phyloP scores from a whole-genome alignment of 2,113 vertebrate genomes.

The Archocentrus centrarchus region DNA sequence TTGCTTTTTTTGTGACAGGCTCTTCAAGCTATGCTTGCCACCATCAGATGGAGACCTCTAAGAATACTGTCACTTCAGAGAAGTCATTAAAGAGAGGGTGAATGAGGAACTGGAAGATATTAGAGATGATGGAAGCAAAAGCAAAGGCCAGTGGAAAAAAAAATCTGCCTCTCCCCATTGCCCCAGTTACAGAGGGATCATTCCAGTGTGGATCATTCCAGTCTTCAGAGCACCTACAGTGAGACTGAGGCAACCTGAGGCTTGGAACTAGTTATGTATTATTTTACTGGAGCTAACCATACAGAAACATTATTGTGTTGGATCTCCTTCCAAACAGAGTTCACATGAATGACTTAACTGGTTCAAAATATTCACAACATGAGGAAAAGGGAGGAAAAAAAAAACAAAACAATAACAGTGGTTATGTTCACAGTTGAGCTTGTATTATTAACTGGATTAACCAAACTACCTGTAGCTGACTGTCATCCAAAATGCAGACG shows the following conservation, averaged over 20 bases:
- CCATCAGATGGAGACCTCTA: constrained; percentile 93
- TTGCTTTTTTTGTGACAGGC: constrained; percentile 75
- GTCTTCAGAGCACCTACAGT: constrained; percentile 8
- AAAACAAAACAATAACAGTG: constrained; percentile 30
- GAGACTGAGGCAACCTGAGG: constrained; percentile 9
- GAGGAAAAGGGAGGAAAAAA: constrained; percentile 7
- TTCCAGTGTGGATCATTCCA: constrained; percentile 38
- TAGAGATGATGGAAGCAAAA: constrained; percentile 17
- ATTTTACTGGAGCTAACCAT: neutral
- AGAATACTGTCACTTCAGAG: constrained; percentile 29
- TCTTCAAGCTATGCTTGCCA: constrained; percentile 94
- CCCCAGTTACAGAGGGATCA: constrained; percentile 45
- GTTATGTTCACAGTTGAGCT: constrained; percentile 19
- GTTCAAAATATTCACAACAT: constrained; percentile 11
- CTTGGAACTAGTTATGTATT: constrained; percentile 9
- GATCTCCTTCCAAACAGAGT: constrained; percentile 22
- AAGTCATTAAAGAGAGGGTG: neutral
- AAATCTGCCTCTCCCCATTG: neutral
- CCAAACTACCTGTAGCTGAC: constrained; percentile 73
- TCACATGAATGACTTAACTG: constrained; percentile 22
- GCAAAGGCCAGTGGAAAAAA: constrained; percentile 33
- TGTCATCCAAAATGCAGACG: constrained; percentile 45
- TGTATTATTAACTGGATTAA: constrained; percentile 73
- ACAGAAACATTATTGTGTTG: constrained; percentile 21
- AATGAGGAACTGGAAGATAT: constrained; percentile 25